phyloP scores from a whole-genome alignment of 2,797 vertebrate species.

The Brachymystax lenok region DNA sequence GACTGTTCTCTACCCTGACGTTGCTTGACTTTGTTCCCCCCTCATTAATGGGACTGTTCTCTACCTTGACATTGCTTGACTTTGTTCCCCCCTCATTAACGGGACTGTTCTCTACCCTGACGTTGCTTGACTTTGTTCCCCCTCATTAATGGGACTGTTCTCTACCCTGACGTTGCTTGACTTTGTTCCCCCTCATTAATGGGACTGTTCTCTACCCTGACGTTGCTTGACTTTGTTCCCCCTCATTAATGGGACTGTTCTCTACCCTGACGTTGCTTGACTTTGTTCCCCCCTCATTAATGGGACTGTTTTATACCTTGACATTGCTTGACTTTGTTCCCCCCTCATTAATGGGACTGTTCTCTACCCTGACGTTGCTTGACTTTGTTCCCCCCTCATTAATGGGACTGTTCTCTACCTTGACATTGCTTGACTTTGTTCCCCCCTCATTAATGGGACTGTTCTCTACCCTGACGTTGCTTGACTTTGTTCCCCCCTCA shows the following conservation, averaged over 20 bases:
- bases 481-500: slow-evolving; percentile 43
- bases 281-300: slow-evolving; percentile 42
- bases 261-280: slow-evolving; percentile 40
- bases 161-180: slow-evolving; percentile 40
- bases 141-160: not conserved
- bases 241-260: not conserved
- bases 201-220: not conserved
- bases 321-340: not conserved
- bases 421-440: not conserved
- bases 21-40: not conserved
- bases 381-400: slow-evolving; percentile 41
- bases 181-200: slow-evolving; percentile 41
- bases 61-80: slow-evolving; percentile 41
- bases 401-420: not conserved
- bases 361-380: slow-evolving; percentile 39
- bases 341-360: not conserved
- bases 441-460: not conserved
- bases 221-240: not conserved
- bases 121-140: not conserved
- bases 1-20: not conserved
- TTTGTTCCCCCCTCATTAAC: slow-evolving; percentile 45
- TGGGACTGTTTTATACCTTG: not conserved
- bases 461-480: slow-evolving; percentile 35
- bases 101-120: not conserved
- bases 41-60: not conserved